Evolutionary conservation across 2,888 invertebrate genomes (phyloP), one percentile per base, ranked within the genome.

Genomic region (Spisula subtruncata): DNA sequence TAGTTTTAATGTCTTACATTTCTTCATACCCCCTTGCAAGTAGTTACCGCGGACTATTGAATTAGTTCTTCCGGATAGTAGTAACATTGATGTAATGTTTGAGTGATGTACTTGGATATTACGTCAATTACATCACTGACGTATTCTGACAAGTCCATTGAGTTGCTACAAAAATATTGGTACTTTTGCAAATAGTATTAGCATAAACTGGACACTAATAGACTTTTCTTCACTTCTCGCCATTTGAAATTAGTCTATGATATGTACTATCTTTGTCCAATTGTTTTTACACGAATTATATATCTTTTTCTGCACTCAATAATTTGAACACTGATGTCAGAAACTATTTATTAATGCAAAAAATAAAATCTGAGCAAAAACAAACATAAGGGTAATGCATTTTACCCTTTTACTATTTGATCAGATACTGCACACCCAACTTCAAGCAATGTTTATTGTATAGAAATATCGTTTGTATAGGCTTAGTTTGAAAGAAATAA

Each of bases 181-280:
- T 25, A 66, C 60, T 66, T n/a, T 66, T 66, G 60, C 25, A 66
- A 66, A 66, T 66, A 66, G n/a, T 66, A 66, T 66, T 66, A n/a
- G 25, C 60, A 66, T 66, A 25, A 25, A 8, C 8, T 66, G 60
- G 41, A 6, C 60, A 25, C n/a, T n/a, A 16, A 4, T 51, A 20
- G 12, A 66, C 25, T 60, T n/a, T n/a, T 4, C 25, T n/a, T n/a
- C n/a, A 6, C n/a, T 66, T 4, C n/a, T 66, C 60, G 4, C 25
- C 6, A 25, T 25, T 8, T 0, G 6, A 66, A n/a, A 10, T 66
- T 1, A 12, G 25, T 66, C 25, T 51, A 66, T n/a, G 60, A 66
- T 66, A 66, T 25, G 25, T 66, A 4, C 25, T 66, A 25, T 25
- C 60, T 60, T 5, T 5, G 25, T 66, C 60, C 2, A 8, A n/a